Conservation (phyloP, 2,888 invertebrate genomes). For the Allolobophora icterica region DNA sequence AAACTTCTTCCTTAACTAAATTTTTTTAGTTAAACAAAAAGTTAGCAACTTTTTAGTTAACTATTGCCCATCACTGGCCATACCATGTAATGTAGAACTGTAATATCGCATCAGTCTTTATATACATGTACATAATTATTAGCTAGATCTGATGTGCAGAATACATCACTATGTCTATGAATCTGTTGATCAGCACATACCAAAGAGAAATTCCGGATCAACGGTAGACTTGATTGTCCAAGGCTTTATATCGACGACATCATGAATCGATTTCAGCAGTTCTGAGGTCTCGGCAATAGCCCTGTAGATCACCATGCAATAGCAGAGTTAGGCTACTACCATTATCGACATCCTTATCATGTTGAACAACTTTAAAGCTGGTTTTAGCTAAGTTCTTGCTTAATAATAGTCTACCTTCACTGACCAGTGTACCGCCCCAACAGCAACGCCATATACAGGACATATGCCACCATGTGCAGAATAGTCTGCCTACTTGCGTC, state of each 20-base stretch:
- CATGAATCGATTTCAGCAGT: slow-evolving; percentile 14
- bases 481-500: too few relatives aligned
- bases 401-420: too few relatives aligned
- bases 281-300: slow-evolving; percentile 2
- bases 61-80: too few relatives aligned
- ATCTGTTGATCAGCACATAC: not conserved
- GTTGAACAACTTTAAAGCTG: too few relatives aligned
- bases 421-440: too few relatives aligned
- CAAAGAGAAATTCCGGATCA: slow-evolving; percentile 21
- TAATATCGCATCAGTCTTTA: not conserved
- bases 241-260: slow-evolving; percentile 18
- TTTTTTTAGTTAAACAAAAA: too few relatives aligned
- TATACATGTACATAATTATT: not conserved
- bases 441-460: too few relatives aligned
- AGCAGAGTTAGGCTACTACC: not conserved
- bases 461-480: too few relatives aligned
- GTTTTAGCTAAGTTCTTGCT: too few relatives aligned
- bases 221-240: slow-evolving; percentile 22
- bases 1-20: too few relatives aligned
- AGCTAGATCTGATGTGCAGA: not conserved
- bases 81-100: not conserved
- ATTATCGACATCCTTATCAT: not conserved
- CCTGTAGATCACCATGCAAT: not conserved
- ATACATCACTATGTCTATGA: not conserved
- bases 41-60: too few relatives aligned